Base-by-base conservation (phyloP, 1,140 invertebrate genomes). In the Trissolcus basalis region DNA sequence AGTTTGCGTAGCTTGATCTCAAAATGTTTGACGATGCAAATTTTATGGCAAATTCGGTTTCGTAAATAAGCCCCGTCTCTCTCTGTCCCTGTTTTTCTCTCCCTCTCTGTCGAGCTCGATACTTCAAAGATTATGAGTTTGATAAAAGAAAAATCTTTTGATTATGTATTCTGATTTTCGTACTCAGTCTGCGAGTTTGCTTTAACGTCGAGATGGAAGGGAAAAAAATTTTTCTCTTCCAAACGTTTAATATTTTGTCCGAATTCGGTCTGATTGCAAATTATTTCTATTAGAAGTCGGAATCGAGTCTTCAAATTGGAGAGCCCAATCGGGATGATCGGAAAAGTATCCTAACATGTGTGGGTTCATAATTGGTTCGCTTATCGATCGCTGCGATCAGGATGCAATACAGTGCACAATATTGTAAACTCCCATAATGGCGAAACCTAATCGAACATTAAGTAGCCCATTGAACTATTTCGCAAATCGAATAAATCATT, bases 401-500 rank as follows among this genome's bases (percentile, higher is more conserved):
- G 35, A 44, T 51, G 32, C 49, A 69, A 60, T 35, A 15, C 12
- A 16, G 12, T 4, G 14, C 16, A 58, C 12, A 47, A 51, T 53
- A 10, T 12, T 35, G 51, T 39, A 64, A 59, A 64, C 11, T 64
- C 59, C 19, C 19, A 67, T 72, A 64, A 43, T 48, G 50, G 9
- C 8, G 10, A 13, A 53, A 55, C 43, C 47, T 59, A 58, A 58
- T 32, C 19, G 16, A 1, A 59, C 19, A 64, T 50, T 55, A 71
- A 58, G 39, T 19, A 15, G 45, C 9, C 32, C 53, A 36, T 58
- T 59, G 32, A 53, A 44, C 36, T 53, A 53, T 53, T 49, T 48
- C 48, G 51, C 54, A 45, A 27, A 48, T 56, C 51, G 33, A 41
- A 9, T 71, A 71, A 71, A 63, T 71, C 19, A 27, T 65, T 54